Conservation (phyloP, 1,140 invertebrate species). For the Nautilus pompilius region DNA sequence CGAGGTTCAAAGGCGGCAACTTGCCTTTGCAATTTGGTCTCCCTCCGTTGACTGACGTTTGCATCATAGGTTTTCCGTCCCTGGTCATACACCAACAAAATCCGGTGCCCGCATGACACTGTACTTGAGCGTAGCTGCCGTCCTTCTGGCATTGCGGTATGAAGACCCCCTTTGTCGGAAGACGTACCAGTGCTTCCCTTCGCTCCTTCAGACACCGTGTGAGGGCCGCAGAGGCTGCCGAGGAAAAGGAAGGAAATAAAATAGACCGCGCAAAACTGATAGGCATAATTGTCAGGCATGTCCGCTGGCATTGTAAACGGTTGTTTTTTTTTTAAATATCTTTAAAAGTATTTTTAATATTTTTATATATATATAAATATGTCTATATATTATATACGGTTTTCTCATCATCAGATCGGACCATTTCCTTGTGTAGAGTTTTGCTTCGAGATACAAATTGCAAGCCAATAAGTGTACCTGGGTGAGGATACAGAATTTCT, state of each 20-base stretch:
- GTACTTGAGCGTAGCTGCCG: constrained; percentile 77
- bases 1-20: too few species aligned
- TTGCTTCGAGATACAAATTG: too few species aligned
- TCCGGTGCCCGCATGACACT: constrained; percentile 75
- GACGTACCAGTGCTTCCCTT: constrained; percentile 25
- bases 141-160: constrained; percentile 71
- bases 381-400: too few species aligned
- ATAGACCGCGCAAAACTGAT: not conserved
- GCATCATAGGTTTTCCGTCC: constrained; percentile 72
- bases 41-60: constrained; percentile 68
- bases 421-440: too few species aligned
- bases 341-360: too few species aligned
- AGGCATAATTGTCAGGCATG: not conserved
- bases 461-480: too few species aligned
- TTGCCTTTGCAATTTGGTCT: constrained; percentile 66
- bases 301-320: too few species aligned
- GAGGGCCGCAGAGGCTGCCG: not conserved
- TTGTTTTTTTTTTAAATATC: too few species aligned
- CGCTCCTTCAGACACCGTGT: constrained; percentile 26
- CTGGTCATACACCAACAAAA: constrained; percentile 83
- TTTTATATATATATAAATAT: too few species aligned
- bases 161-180: constrained; percentile 37
- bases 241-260: not conserved
- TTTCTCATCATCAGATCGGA: too few species aligned
- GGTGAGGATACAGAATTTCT: too few species aligned